Base-by-base conservation (phyloP, 2,797 vertebrate species). In the Danio albolineatus region DNA sequence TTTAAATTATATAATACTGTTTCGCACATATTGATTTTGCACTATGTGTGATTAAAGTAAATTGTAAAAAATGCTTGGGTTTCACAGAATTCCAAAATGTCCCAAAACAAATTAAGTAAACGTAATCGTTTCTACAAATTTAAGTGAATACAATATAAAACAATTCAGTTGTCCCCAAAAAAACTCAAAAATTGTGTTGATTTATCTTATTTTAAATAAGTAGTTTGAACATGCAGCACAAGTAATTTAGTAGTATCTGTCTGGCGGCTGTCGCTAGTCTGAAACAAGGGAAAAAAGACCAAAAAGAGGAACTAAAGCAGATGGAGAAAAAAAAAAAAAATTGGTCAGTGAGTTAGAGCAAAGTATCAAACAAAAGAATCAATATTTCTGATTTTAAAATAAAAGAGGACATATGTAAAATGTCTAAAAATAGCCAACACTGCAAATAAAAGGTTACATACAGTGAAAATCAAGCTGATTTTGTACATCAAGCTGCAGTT, bases 221-320 rank as follows among this genome's bases (percentile, higher is more conserved):
- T 28, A 28, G 28, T 28, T 28, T 28, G 28, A 28, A 28, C 28
- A 28, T 1, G 28, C 28, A 28, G 28, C 28, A 28, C 28, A 28
- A 28, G 1, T 28, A n/a, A n/a, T 28, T 1, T 28, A 28, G 28
- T 28, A n/a, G n/a, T n/a, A n/a, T n/a, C n/a, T n/a, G 28, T 28
- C 28, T 28, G 28, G 28, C 43, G 74, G 9, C 41, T 80, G 53
- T 61, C 39, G 71, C 10, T 17, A 1, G 39, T 44, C 28, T 46
- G 5, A 73, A 53, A 51, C 14, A 44, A 83, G 62, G 28, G 73
- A 65, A 46, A 12, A 49, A 13, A 56, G 16, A 9, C 2, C 28
- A 67, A 65, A 85, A 59, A 19, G 69, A 80, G 59, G 59, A 86
- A 87, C 82, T 70, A 73, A 86, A 65, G 85, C 43, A 21, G 10